Evolutionary conservation across 2,113 vertebrate genomes (phyloP).

Genomic region (Turdus rufiventris): DNA sequence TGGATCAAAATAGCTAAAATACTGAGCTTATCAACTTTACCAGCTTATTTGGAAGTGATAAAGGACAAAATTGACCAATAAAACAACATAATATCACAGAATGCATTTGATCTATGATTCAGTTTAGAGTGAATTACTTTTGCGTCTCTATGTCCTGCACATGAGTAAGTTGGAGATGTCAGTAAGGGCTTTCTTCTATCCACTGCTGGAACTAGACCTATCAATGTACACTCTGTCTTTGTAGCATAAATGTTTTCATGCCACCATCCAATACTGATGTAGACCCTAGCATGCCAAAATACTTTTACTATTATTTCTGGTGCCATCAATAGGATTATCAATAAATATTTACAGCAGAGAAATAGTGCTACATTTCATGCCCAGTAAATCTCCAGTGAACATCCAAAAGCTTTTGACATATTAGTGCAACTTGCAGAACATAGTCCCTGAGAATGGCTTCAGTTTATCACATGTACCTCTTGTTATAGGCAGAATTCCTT

Average conservation of each 20-base stretch:
- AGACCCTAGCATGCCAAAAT: not conserved
- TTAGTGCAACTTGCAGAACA: not conserved
- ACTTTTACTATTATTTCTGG: not conserved
- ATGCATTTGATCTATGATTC: not conserved
- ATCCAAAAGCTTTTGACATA: not conserved
- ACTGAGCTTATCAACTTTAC: not conserved
- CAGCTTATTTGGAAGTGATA: not conserved
- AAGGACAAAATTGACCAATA: not conserved
- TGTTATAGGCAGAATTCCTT: not conserved
- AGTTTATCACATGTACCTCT: not conserved
- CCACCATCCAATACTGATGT: not conserved
- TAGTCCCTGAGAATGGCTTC: fast-evolving
- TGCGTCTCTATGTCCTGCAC: not conserved
- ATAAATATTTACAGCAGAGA: not conserved
- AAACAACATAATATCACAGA: not conserved
- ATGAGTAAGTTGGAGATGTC: not conserved
- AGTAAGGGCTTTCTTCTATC: not conserved
- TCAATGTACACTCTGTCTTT: not conserved
- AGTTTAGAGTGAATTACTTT: not conserved
- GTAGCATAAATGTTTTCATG: not conserved
- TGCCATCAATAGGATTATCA: not conserved
- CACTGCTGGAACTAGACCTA: not conserved
- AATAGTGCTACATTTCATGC: not conserved
- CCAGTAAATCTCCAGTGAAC: not conserved
- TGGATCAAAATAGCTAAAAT: not conserved